A percentile compares a stretch with the other conserved stretches of the same genome.
Evolutionary conservation across 2,888 invertebrate species (phyloP).

Genomic region (Nematopogon swammerdamellus): DNA sequence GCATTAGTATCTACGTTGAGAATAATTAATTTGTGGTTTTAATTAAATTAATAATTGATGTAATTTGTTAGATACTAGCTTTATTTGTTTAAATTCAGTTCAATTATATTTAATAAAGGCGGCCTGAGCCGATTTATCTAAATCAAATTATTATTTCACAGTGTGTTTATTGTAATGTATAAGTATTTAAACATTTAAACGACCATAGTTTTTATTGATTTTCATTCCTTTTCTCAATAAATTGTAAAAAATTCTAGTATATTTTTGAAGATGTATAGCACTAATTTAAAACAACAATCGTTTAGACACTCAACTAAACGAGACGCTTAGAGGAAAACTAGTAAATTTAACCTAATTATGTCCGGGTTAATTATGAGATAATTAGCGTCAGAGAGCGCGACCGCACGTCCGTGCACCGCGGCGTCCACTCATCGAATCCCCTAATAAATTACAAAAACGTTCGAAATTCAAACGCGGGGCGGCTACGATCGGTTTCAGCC

Average conservation of each 20-base stretch:
- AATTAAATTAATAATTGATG: too few relatives aligned
- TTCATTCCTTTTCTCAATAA: slow-evolving; percentile 9
- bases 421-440: slow-evolving; percentile 23
- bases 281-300: slow-evolving; percentile 4
- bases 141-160: slow-evolving; percentile 12
- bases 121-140: too few relatives aligned
- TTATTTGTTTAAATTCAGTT: slow-evolving; percentile 3
- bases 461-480: slow-evolving; percentile 37
- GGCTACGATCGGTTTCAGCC: slow-evolving; percentile 39
- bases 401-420: slow-evolving; percentile 21
- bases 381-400: neutral
- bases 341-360: slow-evolving; percentile 6
- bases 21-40: too few relatives aligned
- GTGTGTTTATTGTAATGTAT: slow-evolving; percentile 8
- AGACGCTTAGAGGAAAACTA: too few relatives aligned
- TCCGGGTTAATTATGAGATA: slow-evolving; percentile 12
- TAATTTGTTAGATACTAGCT: too few relatives aligned
- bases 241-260: slow-evolving; percentile 10
- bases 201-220: slow-evolving; percentile 23
- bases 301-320: neutral
- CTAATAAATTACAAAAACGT: slow-evolving; percentile 35
- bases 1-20: too few relatives aligned
- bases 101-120: too few relatives aligned
- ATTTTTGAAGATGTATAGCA: slow-evolving; percentile 4
- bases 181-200: too few relatives aligned